Evolutionary conservation across 2,888 invertebrate species (phyloP), one percentile per base, ranked within the genome.

Genomic region (Margaritifera margaritifera): DNA sequence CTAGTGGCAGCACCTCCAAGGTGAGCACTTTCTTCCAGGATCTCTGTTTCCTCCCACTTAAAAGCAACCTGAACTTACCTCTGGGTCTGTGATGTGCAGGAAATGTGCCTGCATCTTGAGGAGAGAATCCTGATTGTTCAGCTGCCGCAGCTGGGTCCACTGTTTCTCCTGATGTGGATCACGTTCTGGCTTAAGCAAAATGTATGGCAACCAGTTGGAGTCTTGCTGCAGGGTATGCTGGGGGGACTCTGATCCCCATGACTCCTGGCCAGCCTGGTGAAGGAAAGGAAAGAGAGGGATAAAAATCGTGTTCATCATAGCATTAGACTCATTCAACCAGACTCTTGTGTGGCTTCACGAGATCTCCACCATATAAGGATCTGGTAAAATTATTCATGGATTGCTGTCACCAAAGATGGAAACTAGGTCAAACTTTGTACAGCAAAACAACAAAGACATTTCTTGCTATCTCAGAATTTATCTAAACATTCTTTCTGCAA

Each of bases 191-290:
- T 79, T 80, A 27, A 90, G 74, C 42, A 68, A 78, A 2, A 89
- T 74, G 74, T 80, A 90, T 1, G 81, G 76, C 58, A 84, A 61
- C 90, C 90, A 90, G 80, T 86, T 89, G 19, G 87, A 83, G 24
- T 87, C 86, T 67, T 89, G 84, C 72, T 83, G 85, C 59, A 89
- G 73, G 11, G 87, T 83, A 70, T 88, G 87, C 22, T 66, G 82
- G 6, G 82, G 80, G 6, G 82, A 77, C 71, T 88, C 88, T 54
- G 85, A 80, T 1, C 87, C 88, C 86, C 88, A 88, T 27, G 80
- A 83, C 64, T 88, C 88, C 63, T 83, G 83, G 5, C 84, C 82
- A 68, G 73, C 55, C 83, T 83, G 66, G 31, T 27, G 56, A 31
- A 59, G 51, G 53, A 11, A 56, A 61, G 56, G 18, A 50, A 55